Evolutionary conservation across 2,888 invertebrate species (phyloP).

Genomic region (Dione juno): DNA sequence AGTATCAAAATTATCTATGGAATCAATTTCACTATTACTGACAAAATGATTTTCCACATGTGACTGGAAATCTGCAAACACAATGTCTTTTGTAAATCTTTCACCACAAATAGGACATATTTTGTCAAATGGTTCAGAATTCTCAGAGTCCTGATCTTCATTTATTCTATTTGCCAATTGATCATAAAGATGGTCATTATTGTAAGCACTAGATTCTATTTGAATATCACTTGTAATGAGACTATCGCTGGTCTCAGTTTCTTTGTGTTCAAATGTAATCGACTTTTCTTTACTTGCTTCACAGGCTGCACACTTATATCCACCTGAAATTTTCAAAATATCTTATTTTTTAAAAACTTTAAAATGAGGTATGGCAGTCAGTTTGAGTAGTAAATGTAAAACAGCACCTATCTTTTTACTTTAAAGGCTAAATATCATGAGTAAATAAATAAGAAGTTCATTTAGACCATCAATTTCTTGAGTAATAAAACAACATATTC

Average conservation of each 20-base stretch:
- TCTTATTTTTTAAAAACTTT: background rate
- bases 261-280: conserved; percentile 70
- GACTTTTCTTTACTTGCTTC: conserved; percentile 62
- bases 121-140: conserved; percentile 69
- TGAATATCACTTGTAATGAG: conserved; percentile 77
- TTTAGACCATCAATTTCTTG: no score
- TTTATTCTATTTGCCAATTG: conserved; percentile 63
- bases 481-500: no score
- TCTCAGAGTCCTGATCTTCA: conserved; percentile 52
- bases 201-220: conserved; percentile 70
- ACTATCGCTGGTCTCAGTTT: conserved; percentile 79
- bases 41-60: conserved; percentile 91
- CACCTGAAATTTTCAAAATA: conserved; percentile 63
- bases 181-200: conserved; percentile 61
- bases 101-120: conserved; percentile 91
- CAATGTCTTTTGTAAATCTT: conserved; percentile 81
- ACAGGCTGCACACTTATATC: conserved; percentile 73
- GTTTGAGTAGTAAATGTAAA: no score
- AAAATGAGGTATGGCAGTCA: no score
- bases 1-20: conserved; percentile 81
- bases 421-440: no score
- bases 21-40: conserved; percentile 82
- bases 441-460: no score
- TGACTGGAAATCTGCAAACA: conserved; percentile 86
- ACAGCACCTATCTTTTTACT: no score